Evolutionary conservation across 2,888 invertebrate species (phyloP), one percentile per base, ranked within the genome.

Genomic region (Melanargia galathea): DNA sequence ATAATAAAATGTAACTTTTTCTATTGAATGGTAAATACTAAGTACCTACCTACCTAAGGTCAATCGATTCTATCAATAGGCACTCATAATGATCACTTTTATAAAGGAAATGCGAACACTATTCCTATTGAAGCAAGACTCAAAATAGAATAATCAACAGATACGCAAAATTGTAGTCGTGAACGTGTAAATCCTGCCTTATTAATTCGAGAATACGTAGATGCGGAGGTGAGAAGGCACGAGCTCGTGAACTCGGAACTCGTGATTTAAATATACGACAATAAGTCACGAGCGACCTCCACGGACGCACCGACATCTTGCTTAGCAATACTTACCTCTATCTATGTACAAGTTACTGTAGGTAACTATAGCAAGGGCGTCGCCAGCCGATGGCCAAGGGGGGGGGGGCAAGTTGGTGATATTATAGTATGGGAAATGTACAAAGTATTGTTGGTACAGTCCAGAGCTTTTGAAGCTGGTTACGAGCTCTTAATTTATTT

Each of bases 181-280:
- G 51, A 18, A 30, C 30, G 51, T 52, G 33, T 52, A 52, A 52
- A 52, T 52, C 11, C 52, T 18, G 20, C 13, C 52, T 52, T 52
- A 43, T 55, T 55, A 26, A 43, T 16, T 55, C 11, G 24, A 24
- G 40, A 40, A 26, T 13, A 55, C 43, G 40, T 11, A 18, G 38
- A 40, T 24, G 24, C 40, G 46, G 46, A 45, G 57, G 57, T 45
- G 57, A 57, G 57, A 57, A 45, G 46, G 57, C 57, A 33, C 30
- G 58, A 26, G 45, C 30, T 48, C 58, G 58, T 58, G 58, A 45
- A 52, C 18, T 56, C 56, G 45, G 45, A 26, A 35, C 18, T 56
- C 62, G 56, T 49, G 63, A 63, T 45, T 18, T 63, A 63, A 63
- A 63, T 58, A 63, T 58, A 63, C 63, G 35, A 59, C 35, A 54